These are phyloP conservation scores for Heteropelma amictum DNA, from an alignment of 2,888 invertebrate species.

Conservation along the genomic window DNA sequence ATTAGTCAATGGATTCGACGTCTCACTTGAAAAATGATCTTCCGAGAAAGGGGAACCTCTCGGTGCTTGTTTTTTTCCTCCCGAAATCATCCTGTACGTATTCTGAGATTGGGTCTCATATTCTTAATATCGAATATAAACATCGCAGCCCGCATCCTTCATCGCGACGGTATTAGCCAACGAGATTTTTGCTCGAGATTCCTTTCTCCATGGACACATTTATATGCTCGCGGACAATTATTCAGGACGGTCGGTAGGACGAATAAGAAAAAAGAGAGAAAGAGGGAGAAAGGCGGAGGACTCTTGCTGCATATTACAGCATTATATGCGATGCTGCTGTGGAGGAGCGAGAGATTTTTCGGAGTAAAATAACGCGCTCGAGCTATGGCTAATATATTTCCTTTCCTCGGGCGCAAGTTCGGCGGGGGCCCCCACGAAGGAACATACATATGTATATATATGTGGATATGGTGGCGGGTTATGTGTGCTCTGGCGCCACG, in stretches of 20 bases:
- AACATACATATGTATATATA: background rate
- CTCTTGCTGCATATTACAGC: constrained; percentile 18
- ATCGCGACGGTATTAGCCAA: constrained; percentile 40
- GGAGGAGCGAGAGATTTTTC: constrained; percentile 54
- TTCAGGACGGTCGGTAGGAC: constrained; percentile 46
- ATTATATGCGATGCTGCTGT: constrained; percentile 22
- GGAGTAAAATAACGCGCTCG: constrained; percentile 54
- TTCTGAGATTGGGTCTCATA: background rate
- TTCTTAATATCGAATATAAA: constrained; percentile 21
- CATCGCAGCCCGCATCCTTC: constrained; percentile 20
- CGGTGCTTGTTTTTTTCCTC: background rate
- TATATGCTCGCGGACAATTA: constrained; percentile 52
- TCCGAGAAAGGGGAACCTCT: background rate
- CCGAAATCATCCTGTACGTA: constrained; percentile 3
- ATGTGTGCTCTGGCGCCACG: constrained; percentile 72
- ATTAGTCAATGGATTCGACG: background rate
- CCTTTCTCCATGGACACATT: constrained; percentile 40
- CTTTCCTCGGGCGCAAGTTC: constrained; percentile 49
- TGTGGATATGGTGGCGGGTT: constrained; percentile 62
- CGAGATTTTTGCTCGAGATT: constrained; percentile 46
- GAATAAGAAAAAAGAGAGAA: constrained; percentile 8
- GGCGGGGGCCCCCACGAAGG: constrained; percentile 59
- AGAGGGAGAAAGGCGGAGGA: constrained; percentile 13
- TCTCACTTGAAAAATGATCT: background rate
- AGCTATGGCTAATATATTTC: constrained; percentile 57